Base-by-base conservation (phyloP, 2,797 vertebrate genomes). In the Acrossocheilus fasciatus region DNA sequence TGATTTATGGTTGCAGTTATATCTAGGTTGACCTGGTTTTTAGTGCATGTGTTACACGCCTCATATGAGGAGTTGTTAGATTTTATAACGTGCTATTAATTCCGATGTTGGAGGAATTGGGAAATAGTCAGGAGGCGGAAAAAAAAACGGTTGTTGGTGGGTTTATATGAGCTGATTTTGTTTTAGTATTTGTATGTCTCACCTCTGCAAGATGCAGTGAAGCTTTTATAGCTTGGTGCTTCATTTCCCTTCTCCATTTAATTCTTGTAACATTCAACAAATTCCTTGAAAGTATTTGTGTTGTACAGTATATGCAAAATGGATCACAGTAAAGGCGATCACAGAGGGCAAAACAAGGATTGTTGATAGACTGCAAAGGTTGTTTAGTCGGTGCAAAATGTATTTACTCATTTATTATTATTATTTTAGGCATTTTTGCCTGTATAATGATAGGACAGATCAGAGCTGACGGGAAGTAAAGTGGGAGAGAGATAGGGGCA, bases 1-100 rank as follows among this genome's bases (percentile, higher is more conserved):
- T 84, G 85, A 86, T 88, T 86, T 86, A 88, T 84, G 70, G 59
- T 57, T 54, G 68, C 66, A 45, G 87, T 74, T 59, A 88, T 64
- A 54, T 80, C 75, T 81, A 75, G 80, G 79, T 39, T 47, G 50
- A 74, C 80, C 81, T 79, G 87, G 26, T 82, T 88, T 76, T 82
- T 59, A 82, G 66, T 62, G 74, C 50, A 39, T 52, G 36, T 64
- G 73, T 73, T 79, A 81, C 47, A 57, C 23, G 5, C 57, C 80
- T 82, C 30, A 82, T 82, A 41, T 83, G 70, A 62, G 57, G 8
- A 6, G 82, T 64, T 86, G 69, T 86, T 86, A 66, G 84, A 41
- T 81, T 81, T 75, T 66, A 86, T 50, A 86, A 73, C 45, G 2
- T 50, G 43, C 78, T 41, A 72, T 81, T 81, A 81, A 81, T 86